A percentile compares a stretch with the other conserved stretches of the same genome.
Evolutionary conservation across 1,140 invertebrate genomes (phyloP).

Genomic region (Aphelenchoides avenae): DNA sequence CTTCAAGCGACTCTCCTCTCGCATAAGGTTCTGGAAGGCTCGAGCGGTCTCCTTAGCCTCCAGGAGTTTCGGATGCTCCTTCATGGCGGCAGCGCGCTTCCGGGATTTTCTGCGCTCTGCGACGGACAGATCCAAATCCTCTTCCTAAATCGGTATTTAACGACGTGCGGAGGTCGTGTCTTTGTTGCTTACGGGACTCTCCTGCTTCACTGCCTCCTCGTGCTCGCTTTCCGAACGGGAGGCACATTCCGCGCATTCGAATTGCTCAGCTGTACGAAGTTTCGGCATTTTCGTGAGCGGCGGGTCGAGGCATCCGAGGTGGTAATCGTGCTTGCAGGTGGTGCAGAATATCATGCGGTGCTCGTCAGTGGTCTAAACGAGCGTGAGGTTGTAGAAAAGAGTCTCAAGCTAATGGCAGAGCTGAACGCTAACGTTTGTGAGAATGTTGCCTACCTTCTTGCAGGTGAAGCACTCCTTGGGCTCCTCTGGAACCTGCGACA

Average conservation of each 20-base stretch:
- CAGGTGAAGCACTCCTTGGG: conserved; percentile 10
- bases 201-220: background rate
- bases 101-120: too few relatives aligned
- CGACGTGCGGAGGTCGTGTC: too few relatives aligned
- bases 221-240: conserved; percentile 16
- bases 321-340: conserved; percentile 84
- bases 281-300: conserved; percentile 79
- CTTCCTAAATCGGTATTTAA: too few relatives aligned
- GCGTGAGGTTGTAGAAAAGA: conserved; percentile 7
- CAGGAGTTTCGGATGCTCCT: too few relatives aligned
- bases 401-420: background rate
- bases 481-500: too few relatives aligned
- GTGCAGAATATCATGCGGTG: conserved; percentile 88
- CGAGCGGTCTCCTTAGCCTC: too few relatives aligned
- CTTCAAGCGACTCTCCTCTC: too few relatives aligned
- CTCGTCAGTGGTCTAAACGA: conserved; percentile 65
- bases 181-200: too few relatives aligned
- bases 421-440: background rate
- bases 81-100: too few relatives aligned
- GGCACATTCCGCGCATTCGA: conserved; percentile 29
- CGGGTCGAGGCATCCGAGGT: conserved; percentile 84
- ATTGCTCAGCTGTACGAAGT: conserved; percentile 14
- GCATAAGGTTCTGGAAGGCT: too few relatives aligned
- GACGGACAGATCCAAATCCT: too few relatives aligned
- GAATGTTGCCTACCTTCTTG: conserved; percentile 17